A percentile compares a stretch with the other conserved stretches of the same genome.
Evolutionary conservation across 2,797 vertebrate species (phyloP).

Genomic region (Graptemys geographica): DNA sequence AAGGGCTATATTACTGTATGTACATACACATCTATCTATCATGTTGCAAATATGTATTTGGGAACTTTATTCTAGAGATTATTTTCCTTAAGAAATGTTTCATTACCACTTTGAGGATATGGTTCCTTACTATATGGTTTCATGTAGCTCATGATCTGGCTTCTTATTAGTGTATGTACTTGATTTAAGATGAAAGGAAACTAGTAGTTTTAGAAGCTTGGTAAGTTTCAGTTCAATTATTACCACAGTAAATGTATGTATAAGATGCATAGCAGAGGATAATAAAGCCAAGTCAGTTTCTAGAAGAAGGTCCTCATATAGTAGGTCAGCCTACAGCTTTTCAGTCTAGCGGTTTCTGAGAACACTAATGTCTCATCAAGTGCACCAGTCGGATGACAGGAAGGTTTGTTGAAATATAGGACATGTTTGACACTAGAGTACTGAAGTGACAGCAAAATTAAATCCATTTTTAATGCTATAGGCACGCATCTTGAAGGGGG

Average conservation of each 20-base stretch:
- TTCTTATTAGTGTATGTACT: neutral
- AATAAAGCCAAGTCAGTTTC: slow-evolving; percentile 32
- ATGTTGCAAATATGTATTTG: neutral
- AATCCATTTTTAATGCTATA: slow-evolving; percentile 17
- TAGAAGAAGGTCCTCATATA: neutral
- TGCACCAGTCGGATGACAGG: slow-evolving; percentile 8
- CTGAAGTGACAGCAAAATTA: slow-evolving; percentile 56
- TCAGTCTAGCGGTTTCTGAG: slow-evolving; percentile 2
- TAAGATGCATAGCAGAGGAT: neutral
- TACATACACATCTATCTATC: neutral
- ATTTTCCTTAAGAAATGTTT: neutral
- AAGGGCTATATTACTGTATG: neutral
- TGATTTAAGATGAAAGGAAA: neutral
- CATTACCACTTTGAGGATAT: neutral
- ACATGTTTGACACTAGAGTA: slow-evolving; percentile 38
- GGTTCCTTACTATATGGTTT: neutral
- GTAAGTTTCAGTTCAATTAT: slow-evolving; percentile 30
- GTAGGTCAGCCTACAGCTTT: neutral
- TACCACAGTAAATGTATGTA: slow-evolving; percentile 11
- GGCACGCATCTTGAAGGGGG: slow-evolving; percentile 22
- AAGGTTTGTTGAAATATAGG: slow-evolving; percentile 48
- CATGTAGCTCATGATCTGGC: neutral
- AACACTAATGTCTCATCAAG: neutral
- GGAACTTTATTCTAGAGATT: neutral
- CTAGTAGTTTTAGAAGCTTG: neutral